These are phyloP conservation scores for Macroramphosus scolopax DNA, from an alignment of 2,797 vertebrate species.

Conservation along the genomic window DNA sequence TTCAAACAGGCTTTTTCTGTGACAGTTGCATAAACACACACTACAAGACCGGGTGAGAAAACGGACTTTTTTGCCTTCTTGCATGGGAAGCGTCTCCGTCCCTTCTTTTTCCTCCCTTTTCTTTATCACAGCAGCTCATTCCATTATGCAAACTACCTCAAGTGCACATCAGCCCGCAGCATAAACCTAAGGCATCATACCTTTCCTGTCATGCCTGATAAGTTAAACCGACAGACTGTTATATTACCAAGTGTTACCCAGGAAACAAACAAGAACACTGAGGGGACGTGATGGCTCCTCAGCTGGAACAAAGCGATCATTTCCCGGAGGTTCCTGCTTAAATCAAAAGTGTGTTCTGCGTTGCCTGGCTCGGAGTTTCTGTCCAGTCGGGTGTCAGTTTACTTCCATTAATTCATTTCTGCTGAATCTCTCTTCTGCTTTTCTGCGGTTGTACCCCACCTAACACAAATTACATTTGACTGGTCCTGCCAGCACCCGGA, in stretches of 20 bases:
- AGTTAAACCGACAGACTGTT: no score
- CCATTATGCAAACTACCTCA: no score
- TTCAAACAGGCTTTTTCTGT: not conserved
- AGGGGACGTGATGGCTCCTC: conserved; percentile 2
- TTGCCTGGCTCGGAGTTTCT: no score
- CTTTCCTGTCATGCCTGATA: conserved; percentile 5
- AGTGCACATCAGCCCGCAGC: conserved; percentile 2
- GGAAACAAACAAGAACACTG: not conserved
- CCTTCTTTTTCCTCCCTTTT: not conserved
- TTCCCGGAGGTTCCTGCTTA: not conserved
- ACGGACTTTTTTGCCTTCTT: not conserved
- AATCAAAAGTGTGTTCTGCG: not conserved
- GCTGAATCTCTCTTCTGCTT: no score
- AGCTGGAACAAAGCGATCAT: not conserved
- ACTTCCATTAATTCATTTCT: not conserved
- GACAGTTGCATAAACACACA: not conserved
- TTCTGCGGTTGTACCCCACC: no score
- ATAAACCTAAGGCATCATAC: conserved; percentile 7
- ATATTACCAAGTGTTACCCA: not conserved
- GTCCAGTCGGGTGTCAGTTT: not conserved
- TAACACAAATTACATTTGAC: no score
- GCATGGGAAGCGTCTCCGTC: not conserved
- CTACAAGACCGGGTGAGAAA: not conserved
- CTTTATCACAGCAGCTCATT: not conserved
- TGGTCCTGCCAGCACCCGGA: no score